A percentile compares a stretch with the other conserved stretches of the same genome.
phyloP scores from a whole-genome alignment of 2,113 vertebrate species.

The Microtus ochrogaster region DNA sequence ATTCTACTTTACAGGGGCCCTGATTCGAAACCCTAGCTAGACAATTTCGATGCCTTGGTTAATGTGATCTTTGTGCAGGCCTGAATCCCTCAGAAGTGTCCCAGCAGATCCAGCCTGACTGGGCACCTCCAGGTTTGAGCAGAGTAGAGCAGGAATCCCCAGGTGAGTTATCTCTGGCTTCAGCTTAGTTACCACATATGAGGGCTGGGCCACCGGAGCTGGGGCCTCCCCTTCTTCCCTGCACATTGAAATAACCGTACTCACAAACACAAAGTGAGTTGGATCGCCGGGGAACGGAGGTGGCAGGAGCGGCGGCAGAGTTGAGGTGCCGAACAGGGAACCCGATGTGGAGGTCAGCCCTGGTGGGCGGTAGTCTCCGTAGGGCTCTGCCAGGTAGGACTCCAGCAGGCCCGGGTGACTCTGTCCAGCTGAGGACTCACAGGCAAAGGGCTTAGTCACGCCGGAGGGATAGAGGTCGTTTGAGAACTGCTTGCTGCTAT shows the following conservation, averaged over 20 bases:
- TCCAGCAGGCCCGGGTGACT: conserved; percentile 91
- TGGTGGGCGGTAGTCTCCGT: conserved; percentile 88
- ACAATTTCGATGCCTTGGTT: too few species aligned
- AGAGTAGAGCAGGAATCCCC: background rate
- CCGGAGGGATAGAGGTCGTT: conserved; percentile 87
- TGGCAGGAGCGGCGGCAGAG: conserved; percentile 90
- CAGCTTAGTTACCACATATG: fast-evolving
- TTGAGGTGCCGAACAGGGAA: conserved; percentile 87
- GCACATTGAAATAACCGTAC: fast-evolving
- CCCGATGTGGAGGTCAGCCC: conserved; percentile 84
- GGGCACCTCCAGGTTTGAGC: background rate
- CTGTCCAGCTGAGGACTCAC: conserved; percentile 86
- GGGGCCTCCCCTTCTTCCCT: fast-evolving
- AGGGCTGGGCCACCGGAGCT: fast-evolving
- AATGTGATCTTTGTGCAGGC: background rate
- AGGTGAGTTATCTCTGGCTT: background rate
- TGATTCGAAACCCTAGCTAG: background rate
- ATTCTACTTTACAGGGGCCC: background rate
- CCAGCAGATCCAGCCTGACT: background rate
- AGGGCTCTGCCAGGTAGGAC: conserved; percentile 90
- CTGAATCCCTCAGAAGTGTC: background rate
- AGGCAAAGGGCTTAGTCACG: conserved; percentile 89
- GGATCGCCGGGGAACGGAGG: conserved; percentile 90
- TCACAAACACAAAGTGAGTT: conserved; percentile 91
- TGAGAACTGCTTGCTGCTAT: conserved; percentile 88